Evolutionary conservation across 1,140 invertebrate genomes (phyloP), one percentile per base, ranked within the genome.

Genomic region (Trichonephila clavipes): DNA sequence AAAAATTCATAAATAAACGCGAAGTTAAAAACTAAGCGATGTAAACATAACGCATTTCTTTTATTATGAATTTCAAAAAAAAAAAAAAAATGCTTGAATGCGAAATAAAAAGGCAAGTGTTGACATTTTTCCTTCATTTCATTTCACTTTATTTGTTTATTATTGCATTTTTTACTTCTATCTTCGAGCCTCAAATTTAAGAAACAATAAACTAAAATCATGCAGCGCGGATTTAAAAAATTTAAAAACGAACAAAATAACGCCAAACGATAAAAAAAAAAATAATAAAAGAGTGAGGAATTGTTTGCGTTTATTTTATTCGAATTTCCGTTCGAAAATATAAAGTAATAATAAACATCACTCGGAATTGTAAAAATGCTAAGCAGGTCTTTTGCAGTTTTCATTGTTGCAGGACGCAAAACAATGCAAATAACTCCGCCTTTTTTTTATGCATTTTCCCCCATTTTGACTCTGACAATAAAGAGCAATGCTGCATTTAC

Each of bases 321-420:
- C 69, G 59, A 62, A 85, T 91, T 91, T 91, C 90, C 59, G 51
- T 91, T 83, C 40, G 81, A 59, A 91, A 83, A 77, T 83, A 91
- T 89, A 89, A 69, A 89, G 87, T 64, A 89, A 89, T 91, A 91
- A 91, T 91, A 91, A 91, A 91, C 90, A 91, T 91, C 90, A 62
- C 81, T 91, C 28, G 81, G 81, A 91, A 91, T 91, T 82, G 90
- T 91, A 91, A 91, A 91, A 91, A 91, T 91, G 90, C 90, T 83
- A 91, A 91, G 58, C 77, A 91, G 90, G 90, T 82, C 90, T 91
- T 91, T 88, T 91, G 72, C 90, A 91, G 90, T 34, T 91, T 85
- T 91, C 88, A 90, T 90, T 90, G 66, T 90, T 90, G 72, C 69
- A 81, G 66, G 16, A 59, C 34, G n/a, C 77, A 85, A 91, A 85